phyloP scores from a whole-genome alignment of 2,888 invertebrate species.

The Himalopsyche kuldschensis region DNA sequence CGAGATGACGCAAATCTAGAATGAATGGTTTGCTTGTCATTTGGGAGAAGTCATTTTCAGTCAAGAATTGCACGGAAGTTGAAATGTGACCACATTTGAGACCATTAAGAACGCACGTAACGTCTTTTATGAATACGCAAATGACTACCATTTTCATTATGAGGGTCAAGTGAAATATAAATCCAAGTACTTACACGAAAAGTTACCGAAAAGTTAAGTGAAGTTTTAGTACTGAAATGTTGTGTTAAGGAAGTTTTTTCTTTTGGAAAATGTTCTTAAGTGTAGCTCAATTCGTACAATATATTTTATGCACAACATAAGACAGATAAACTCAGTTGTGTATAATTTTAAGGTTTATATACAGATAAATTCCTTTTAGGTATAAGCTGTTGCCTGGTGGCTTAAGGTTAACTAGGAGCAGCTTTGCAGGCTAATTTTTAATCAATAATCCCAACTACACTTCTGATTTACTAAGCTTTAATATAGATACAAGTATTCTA shows the following conservation, averaged over 20 bases:
- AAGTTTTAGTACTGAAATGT: neutral
- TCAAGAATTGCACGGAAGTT: neutral
- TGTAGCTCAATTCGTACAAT: no score
- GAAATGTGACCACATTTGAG: neutral
- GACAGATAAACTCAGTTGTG: no score
- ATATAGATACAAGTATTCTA: no score
- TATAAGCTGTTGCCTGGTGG: no score
- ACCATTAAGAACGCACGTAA: neutral
- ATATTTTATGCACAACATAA: no score
- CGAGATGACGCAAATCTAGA: neutral
- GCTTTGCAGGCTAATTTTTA: no score
- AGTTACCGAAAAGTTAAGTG: neutral
- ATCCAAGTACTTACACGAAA: neutral
- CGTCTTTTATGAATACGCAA: neutral
- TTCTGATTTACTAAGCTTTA: no score
- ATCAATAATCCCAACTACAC: no score
- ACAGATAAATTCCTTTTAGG: no score
- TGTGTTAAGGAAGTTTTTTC: neutral
- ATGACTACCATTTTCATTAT: neutral
- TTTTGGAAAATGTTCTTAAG: no score
- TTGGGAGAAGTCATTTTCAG: neutral
- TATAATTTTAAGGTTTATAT: no score
- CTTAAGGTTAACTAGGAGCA: no score
- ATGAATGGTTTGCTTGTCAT: neutral
- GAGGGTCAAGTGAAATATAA: neutral